phyloP scores from a whole-genome alignment of 1,140 invertebrate genomes.

The Atta texana region DNA sequence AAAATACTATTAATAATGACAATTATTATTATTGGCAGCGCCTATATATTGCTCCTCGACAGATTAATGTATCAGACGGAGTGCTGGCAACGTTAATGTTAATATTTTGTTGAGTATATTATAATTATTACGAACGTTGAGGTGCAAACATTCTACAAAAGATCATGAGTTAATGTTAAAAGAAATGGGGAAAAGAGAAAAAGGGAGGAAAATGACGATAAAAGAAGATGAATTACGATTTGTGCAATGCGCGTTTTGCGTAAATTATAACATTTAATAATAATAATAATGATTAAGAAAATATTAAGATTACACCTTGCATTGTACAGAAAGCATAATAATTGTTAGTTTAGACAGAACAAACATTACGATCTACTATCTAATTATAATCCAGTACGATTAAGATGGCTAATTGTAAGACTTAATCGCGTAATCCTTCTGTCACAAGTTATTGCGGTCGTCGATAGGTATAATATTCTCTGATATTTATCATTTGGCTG shows the following conservation, averaged over 20 bases:
- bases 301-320: conserved; percentile 81
- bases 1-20: conserved; percentile 72
- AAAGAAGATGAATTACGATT: conserved; percentile 44
- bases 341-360: conserved; percentile 85
- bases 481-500: conserved; percentile 44
- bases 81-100: conserved; percentile 76
- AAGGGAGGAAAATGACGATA: conserved; percentile 28
- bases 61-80: conserved; percentile 72
- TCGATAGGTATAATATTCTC: conserved; percentile 27
- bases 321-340: conserved; percentile 85
- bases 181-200: conserved; percentile 34
- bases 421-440: conserved; percentile 62
- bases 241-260: conserved; percentile 50
- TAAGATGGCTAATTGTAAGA: conserved; percentile 48
- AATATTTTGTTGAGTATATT: conserved; percentile 85
- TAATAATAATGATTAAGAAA: conserved; percentile 63
- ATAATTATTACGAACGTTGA: conserved; percentile 82
- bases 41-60: conserved; percentile 71
- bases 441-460: conserved; percentile 58
- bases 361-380: conserved; percentile 82
- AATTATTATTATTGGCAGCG: conserved; percentile 75
- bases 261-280: conserved; percentile 60
- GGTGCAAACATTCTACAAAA: conserved; percentile 78
- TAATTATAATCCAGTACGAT: conserved; percentile 71
- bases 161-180: conserved; percentile 80